These are phyloP conservation scores for Euclidia mi DNA, from an alignment of 2,888 invertebrate species.

Conservation along the genomic window DNA sequence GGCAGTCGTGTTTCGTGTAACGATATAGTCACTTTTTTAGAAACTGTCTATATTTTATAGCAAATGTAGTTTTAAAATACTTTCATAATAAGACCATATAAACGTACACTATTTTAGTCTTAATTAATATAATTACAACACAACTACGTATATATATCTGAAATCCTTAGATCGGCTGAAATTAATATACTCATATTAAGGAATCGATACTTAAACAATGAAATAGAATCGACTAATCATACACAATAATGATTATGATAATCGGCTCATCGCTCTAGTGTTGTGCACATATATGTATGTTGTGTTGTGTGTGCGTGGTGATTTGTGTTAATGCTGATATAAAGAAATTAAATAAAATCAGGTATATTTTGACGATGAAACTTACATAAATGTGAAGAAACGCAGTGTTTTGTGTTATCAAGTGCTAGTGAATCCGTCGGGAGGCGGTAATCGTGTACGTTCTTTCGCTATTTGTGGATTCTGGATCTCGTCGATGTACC, in stretches of 20 bases:
- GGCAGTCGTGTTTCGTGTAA: no score
- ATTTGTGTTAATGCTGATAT: slow-evolving; percentile 90
- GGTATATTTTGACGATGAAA: slow-evolving; percentile 86
- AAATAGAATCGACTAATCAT: slow-evolving; percentile 42
- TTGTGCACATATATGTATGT: slow-evolving; percentile 79
- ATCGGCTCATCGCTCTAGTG: slow-evolving; percentile 64
- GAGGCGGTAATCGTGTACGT: slow-evolving; percentile 90
- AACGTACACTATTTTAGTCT: no score
- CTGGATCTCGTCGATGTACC: slow-evolving; percentile 89
- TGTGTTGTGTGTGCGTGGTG: slow-evolving; percentile 90
- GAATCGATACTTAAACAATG: slow-evolving; percentile 16
- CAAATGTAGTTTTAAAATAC: no score
- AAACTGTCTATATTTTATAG: no score
- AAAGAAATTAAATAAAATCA: slow-evolving; percentile 88
- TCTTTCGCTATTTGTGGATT: slow-evolving; percentile 89
- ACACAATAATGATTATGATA: slow-evolving; percentile 32
- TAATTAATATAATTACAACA: no score
- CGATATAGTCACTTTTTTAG: no score
- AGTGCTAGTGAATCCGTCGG: slow-evolving; percentile 88
- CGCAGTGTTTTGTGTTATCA: slow-evolving; percentile 86
- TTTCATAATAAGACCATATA: no score
- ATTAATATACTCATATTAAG: no score
- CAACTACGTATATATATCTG: no score
- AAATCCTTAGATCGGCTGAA: no score
- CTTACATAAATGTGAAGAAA: slow-evolving; percentile 88